These are phyloP conservation scores for Atlantisia rogersi DNA, from an alignment of 2,113 vertebrate genomes.

Conservation along the genomic window DNA sequence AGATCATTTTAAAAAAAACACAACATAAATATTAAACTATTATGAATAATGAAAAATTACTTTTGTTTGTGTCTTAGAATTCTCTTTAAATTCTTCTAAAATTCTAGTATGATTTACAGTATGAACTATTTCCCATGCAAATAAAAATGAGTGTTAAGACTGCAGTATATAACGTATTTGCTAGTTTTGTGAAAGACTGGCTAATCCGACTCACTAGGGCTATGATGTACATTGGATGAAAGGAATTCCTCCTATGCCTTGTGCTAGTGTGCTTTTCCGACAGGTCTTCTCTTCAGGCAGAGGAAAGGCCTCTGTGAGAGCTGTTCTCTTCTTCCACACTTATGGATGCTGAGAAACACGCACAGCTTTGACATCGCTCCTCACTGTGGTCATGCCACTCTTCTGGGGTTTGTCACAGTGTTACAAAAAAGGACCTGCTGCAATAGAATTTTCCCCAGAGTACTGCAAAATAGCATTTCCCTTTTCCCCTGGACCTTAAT, in stretches of 20 bases:
- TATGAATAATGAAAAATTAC: neutral
- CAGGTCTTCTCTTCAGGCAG: neutral
- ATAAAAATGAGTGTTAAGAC: neutral
- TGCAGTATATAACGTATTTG: neutral
- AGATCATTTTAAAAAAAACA: rapidly evolving
- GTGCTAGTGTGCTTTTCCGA: neutral
- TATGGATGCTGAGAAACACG: neutral
- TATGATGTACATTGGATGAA: neutral
- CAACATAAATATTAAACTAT: neutral
- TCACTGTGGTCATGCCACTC: neutral
- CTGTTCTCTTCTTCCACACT: neutral
- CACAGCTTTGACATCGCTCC: neutral
- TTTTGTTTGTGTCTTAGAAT: neutral
- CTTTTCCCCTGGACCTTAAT: neutral
- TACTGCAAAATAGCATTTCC: neutral
- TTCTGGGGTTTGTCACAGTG: neutral
- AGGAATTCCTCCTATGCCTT: neutral
- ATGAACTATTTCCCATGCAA: neutral
- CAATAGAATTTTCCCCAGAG: neutral
- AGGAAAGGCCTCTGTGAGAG: neutral
- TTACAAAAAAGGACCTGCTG: neutral
- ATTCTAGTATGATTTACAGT: neutral
- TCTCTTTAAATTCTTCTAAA: neutral
- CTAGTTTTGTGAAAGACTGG: neutral
- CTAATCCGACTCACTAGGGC: neutral